These are phyloP conservation scores for Oreochromis aureus DNA, from an alignment of 2,113 vertebrate genomes.

Conservation along the genomic window DNA sequence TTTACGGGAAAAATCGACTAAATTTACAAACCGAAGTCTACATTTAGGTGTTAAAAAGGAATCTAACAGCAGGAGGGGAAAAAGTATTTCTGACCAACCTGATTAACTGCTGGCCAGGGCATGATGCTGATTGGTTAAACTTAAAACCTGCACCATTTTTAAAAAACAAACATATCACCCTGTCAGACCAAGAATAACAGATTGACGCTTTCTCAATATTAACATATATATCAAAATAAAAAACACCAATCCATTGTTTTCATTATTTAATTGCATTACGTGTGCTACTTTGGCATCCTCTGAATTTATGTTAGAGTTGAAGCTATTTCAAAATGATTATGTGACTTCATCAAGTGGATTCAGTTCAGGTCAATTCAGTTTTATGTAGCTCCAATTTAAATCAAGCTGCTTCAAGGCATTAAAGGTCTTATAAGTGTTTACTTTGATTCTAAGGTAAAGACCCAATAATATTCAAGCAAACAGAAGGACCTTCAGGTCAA, in stretches of 20 bases:
- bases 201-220: neutral
- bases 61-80: neutral
- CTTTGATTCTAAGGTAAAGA: neutral
- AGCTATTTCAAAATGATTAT: neutral
- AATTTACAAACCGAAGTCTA: neutral
- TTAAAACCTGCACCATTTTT: neutral
- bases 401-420: neutral
- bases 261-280: neutral
- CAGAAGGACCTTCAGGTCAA: neutral
- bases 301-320: neutral
- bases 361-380: neutral
- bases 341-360: neutral
- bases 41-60: rapidly evolving
- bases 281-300: neutral
- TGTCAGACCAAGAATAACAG: neutral
- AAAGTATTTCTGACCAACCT: neutral
- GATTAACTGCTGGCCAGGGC: neutral
- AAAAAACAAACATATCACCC: neutral
- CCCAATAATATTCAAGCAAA: neutral
- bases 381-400: rapidly evolving
- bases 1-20: neutral
- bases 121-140: neutral
- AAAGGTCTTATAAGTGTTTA: neutral
- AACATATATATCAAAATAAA: neutral
- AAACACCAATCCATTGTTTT: neutral